A percentile compares a stretch with the other conserved stretches of the same genome.
Conservation (phyloP, 2,888 invertebrate species). For the Furcula furcula region DNA sequence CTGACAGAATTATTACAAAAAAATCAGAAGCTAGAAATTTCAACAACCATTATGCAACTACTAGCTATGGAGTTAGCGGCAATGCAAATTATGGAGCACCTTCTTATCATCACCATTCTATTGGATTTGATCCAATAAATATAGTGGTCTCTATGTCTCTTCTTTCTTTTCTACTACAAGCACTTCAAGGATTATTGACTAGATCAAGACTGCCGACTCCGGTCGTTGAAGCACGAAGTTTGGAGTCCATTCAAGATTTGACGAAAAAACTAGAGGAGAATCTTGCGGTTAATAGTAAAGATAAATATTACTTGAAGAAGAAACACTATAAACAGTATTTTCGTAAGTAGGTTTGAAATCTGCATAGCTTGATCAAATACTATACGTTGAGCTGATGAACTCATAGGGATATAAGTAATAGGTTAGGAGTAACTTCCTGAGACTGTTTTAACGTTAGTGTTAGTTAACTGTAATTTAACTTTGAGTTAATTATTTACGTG, state of each 20-base stretch:
- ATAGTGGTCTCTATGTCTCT: slow-evolving; percentile 74
- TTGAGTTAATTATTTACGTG: too few species aligned
- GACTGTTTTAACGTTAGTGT: too few species aligned
- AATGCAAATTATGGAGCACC: slow-evolving; percentile 50
- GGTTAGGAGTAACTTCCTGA: too few species aligned
- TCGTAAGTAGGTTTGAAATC: slow-evolving; percentile 27
- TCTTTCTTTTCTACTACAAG: slow-evolving; percentile 70
- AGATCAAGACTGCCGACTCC: slow-evolving; percentile 63
- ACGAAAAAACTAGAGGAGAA: slow-evolving; percentile 48
- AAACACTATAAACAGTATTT: slow-evolving; percentile 51
- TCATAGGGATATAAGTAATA: too few species aligned
- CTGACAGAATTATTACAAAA: slow-evolving; percentile 23
- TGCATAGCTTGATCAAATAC: too few species aligned
- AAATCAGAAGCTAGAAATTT: slow-evolving; percentile 51
- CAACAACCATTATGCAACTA: slow-evolving; percentile 49
- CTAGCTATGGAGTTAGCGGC: slow-evolving; percentile 59
- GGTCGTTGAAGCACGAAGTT: slow-evolving; percentile 58
- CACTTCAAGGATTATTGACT: slow-evolving; percentile 63
- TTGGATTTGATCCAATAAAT: slow-evolving; percentile 77
- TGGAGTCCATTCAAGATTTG: slow-evolving; percentile 51
- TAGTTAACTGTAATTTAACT: too few species aligned
- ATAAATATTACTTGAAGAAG: slow-evolving; percentile 49
- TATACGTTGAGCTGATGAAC: too few species aligned
- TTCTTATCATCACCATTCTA: slow-evolving; percentile 73
- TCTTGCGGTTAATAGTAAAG: slow-evolving; percentile 29